These are phyloP conservation scores for Gallinago stenura DNA, from an alignment of 2,797 vertebrate species.

Conservation along the genomic window DNA sequence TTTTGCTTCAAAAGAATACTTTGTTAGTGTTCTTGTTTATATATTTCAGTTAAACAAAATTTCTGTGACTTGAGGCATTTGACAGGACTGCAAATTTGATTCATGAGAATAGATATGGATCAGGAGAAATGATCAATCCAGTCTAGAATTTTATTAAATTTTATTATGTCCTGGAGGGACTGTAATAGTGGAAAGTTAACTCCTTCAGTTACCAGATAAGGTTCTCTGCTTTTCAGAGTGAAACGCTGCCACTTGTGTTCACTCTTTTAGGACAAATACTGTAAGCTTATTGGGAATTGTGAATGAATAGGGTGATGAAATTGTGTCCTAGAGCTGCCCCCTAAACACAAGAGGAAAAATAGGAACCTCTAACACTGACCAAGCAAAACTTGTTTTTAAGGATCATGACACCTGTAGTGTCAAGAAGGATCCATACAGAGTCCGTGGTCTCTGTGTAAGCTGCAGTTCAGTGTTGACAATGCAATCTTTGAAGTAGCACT, in stretches of 20 bases:
- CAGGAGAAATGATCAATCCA: neutral
- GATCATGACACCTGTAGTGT: neutral
- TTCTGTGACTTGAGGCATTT: neutral
- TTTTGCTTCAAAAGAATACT: neutral
- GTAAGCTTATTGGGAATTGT: neutral
- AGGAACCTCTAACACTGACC: neutral
- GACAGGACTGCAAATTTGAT: neutral
- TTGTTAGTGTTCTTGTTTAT: neutral
- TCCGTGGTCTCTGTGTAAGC: neutral
- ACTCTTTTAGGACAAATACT: neutral
- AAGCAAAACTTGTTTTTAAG: neutral
- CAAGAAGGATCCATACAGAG: neutral
- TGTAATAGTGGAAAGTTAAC: neutral
- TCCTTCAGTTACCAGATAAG: neutral
- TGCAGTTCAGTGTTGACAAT: neutral
- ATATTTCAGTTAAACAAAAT: neutral
- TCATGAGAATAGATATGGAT: neutral
- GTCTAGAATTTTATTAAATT: slow-evolving; percentile 3
- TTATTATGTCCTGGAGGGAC: neutral
- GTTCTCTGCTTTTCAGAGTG: neutral
- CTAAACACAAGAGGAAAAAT: neutral
- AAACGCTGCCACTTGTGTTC: neutral
- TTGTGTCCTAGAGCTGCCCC: neutral
- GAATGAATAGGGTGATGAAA: neutral
- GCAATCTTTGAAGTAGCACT: neutral